Evolutionary conservation across 2,113 vertebrate species (phyloP).

Genomic region (Tachycineta bicolor): DNA sequence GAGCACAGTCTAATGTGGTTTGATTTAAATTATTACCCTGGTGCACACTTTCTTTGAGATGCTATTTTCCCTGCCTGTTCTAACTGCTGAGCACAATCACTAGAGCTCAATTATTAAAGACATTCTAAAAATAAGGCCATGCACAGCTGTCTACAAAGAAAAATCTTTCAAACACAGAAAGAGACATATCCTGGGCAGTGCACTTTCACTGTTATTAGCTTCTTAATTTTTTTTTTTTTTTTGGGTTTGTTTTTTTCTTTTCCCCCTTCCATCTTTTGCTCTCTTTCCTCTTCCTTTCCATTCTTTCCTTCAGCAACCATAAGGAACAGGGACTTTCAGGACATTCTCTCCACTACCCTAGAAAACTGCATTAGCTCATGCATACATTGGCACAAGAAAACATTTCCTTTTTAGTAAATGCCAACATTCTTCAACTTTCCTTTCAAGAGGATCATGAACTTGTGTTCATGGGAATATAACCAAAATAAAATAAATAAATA

Average conservation of each 20-base stretch:
- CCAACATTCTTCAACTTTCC: neutral
- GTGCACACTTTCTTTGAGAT: conserved; percentile 62
- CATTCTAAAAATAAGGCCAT: conserved; percentile 76
- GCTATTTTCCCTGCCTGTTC: conserved; percentile 73
- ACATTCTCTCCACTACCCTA: neutral
- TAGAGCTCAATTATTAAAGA: conserved; percentile 82
- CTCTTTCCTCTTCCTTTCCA: neutral
- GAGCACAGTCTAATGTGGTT: conserved; percentile 33
- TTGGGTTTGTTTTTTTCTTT: neutral
- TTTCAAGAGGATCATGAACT: neutral
- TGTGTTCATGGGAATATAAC: neutral
- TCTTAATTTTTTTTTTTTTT: conserved; percentile 22
- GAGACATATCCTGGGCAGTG: conserved; percentile 50
- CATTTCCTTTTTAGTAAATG: conserved; percentile 34
- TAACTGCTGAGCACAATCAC: conserved; percentile 72
- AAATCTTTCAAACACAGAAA: conserved; percentile 74
- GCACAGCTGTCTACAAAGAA: conserved; percentile 70
- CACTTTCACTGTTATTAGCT: conserved; percentile 49
- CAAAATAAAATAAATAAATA: neutral
- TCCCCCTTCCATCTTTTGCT: neutral
- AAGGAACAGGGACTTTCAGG: conserved; percentile 49
- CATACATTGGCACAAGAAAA: neutral
- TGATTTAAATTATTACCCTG: conserved; percentile 76
- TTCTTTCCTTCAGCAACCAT: conserved; percentile 45
- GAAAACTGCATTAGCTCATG: conserved; percentile 51